Evolutionary conservation across 2,113 vertebrate species (phyloP), one percentile per base, ranked within the genome.

Genomic region (Calyptommatus sinebrachiatus): DNA sequence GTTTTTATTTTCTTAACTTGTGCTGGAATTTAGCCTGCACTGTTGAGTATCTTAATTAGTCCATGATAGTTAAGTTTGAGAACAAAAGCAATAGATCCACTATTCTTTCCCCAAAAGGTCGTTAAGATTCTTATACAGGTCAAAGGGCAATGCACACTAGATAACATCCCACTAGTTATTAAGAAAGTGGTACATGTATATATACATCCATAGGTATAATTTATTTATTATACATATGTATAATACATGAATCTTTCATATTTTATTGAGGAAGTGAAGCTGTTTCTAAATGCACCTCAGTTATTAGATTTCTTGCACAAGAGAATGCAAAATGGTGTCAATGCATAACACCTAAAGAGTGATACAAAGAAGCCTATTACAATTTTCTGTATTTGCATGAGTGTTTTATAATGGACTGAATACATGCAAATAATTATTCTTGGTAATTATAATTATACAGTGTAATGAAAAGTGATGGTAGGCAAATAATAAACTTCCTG

Each of bases 221-320:
- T 94, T 91, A 95, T 94, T 93, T 91, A 91, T 90, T 91, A 82
- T 90, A 91, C 75, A 88, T 84, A 91, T 93, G 90, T 93, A 95
- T 94, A 94, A 92, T 93, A 92, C 86, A 93, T 94, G 83, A 94
- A 93, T 94, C 88, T 94, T 94, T 94, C 89, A 88, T 91, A 87
- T 90, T 94, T 89, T 90, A 85, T 92, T 79, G 79, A 84, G 82
- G 82, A 90, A 86, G 53, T 84, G 67, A 83, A 62, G 71, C 79
- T 90, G 73, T 79, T 90, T 88, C 78, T 86, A 92, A 88, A 91
- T 92, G 92, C 89, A 92, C 89, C 85, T 90, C 86, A 91, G 81
- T 89, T 88, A 93, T 93, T 94, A 93, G 93, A 91, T 91, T 93
- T 83, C 46, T 62, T 80, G 28, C 72, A 71, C 82, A 80, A 73